These are phyloP conservation scores for Alcis repandata DNA, from an alignment of 2,888 invertebrate species.

Conservation along the genomic window DNA sequence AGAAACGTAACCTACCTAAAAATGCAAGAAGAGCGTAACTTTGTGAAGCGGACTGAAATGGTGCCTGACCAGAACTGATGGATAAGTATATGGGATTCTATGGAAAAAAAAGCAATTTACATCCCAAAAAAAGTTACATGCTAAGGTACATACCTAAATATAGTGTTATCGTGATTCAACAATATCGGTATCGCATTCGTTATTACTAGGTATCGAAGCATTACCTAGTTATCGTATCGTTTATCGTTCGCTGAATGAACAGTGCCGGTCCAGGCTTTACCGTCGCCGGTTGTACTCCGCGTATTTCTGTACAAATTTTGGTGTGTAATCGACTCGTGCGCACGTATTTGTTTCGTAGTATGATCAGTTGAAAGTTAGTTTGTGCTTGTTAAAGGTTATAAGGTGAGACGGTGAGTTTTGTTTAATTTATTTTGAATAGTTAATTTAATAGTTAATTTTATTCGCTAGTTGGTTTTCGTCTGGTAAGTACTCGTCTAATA, in stretches of 20 bases:
- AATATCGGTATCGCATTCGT: not conserved
- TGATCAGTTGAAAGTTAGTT: constrained; percentile 13
- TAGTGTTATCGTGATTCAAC: constrained; percentile 44
- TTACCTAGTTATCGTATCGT: constrained; percentile 14
- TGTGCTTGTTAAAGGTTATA: constrained; percentile 27
- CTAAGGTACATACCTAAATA: too few species aligned
- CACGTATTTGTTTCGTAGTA: constrained; percentile 28
- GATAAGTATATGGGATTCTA: too few species aligned
- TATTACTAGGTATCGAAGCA: constrained; percentile 12
- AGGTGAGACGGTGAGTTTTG: constrained; percentile 26
- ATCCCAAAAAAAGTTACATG: too few species aligned
- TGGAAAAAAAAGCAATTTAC: too few species aligned
- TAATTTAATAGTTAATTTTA: too few species aligned
- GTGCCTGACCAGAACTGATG: too few species aligned
- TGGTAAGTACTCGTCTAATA: too few species aligned
- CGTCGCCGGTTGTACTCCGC: not conserved
- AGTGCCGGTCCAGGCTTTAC: constrained; percentile 5
- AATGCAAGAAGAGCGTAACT: too few species aligned
- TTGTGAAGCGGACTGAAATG: too few species aligned
- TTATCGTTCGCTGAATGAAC: constrained; percentile 17
- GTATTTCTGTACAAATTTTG: constrained; percentile 6
- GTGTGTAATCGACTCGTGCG: constrained; percentile 34
- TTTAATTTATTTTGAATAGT: not conserved
- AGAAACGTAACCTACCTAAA: too few species aligned
- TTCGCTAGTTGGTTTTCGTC: too few species aligned